Evolutionary conservation across 2,888 invertebrate species (phyloP).

Genomic region (Polydrusus tereticollis): DNA sequence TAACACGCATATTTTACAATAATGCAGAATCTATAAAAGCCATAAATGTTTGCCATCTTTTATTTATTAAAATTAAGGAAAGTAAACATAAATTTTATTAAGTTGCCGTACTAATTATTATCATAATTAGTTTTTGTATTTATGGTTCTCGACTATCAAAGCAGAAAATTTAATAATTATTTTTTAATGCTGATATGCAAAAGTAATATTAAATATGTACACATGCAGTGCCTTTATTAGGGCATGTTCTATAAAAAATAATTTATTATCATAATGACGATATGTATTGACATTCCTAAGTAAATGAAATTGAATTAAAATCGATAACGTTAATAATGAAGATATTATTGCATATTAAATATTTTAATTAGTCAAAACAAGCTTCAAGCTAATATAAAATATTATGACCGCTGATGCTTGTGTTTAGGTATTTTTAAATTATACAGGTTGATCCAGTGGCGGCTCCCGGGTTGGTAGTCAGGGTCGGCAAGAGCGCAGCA

Average conservation of each 20-base stretch:
- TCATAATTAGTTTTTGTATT: background rate
- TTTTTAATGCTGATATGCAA: background rate
- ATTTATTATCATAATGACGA: background rate
- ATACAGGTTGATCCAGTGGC: too few relatives aligned
- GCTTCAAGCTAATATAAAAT: too few relatives aligned
- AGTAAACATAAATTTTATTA: background rate
- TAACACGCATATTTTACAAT: too few relatives aligned
- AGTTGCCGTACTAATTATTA: background rate
- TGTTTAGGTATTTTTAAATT: too few relatives aligned
- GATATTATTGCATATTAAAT: background rate
- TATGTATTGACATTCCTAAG: background rate
- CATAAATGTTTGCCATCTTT: too few relatives aligned
- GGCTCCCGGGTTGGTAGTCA: too few relatives aligned
- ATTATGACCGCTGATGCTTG: too few relatives aligned
- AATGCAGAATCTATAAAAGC: too few relatives aligned
- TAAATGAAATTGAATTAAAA: background rate
- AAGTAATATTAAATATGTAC: background rate
- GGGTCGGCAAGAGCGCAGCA: too few relatives aligned
- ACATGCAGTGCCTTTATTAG: background rate
- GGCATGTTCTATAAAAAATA: background rate
- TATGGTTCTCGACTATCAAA: background rate
- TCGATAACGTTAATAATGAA: background rate
- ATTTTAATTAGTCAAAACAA: background rate
- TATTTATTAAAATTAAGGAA: background rate
- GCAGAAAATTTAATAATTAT: background rate